Percentiles rank a stretch among this genome's conserved stretches.
Evolutionary conservation across 2,113 vertebrate species (phyloP).

Genomic region (Procavia capensis): DNA sequence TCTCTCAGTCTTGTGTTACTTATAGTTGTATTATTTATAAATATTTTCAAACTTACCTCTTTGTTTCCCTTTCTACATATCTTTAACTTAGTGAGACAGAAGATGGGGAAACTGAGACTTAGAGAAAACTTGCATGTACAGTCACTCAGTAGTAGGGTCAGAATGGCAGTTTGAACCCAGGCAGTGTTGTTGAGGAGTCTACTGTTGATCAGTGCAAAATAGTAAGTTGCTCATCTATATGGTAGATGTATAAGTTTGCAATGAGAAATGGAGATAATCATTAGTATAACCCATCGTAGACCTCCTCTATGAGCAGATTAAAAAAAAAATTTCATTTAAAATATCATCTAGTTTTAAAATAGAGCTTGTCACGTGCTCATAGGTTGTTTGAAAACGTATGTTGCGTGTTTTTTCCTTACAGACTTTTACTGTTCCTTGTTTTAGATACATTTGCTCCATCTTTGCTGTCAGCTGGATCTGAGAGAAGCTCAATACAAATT

Average conservation of each 20-base stretch:
- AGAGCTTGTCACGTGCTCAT: neutral
- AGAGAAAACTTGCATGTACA: neutral
- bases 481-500: neutral
- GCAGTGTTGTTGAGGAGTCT: neutral
- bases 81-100: neutral
- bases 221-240: neutral
- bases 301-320: neutral
- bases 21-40: neutral
- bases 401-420: neutral
- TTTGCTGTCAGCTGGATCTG: neutral
- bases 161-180: neutral
- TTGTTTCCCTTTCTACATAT: neutral
- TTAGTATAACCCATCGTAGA: neutral
- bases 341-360: neutral
- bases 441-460: neutral
- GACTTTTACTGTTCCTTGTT: constrained; percentile 29
- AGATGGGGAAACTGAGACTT: neutral
- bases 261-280: neutral
- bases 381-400: neutral
- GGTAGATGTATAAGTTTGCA: neutral
- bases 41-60: neutral
- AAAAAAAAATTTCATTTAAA: neutral
- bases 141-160: neutral
- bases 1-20: neutral
- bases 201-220: neutral